Evolutionary conservation across 2,113 vertebrate genomes (phyloP).

Genomic region (Erythrocercus mccallii): DNA sequence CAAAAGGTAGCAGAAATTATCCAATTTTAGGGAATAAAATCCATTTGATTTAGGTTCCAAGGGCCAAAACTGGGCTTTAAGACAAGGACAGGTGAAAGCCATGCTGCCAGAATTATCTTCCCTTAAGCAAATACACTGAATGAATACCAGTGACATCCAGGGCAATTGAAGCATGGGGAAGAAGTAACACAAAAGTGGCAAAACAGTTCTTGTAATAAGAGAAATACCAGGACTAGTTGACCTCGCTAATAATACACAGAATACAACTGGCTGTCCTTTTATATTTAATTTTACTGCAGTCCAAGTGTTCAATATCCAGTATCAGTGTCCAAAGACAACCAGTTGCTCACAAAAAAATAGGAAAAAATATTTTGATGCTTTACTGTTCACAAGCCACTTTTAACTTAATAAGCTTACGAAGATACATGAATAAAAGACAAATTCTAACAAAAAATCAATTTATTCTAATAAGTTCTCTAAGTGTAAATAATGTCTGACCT

Average conservation of each 20-base stretch:
- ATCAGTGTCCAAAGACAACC: not conserved
- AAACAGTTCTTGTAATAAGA: not conserved
- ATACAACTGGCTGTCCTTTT: not conserved
- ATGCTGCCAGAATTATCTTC: not conserved
- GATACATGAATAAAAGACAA: not conserved
- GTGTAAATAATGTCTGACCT: not conserved
- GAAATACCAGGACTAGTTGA: not conserved
- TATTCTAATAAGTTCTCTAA: not conserved
- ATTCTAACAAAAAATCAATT: not conserved
- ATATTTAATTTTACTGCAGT: not conserved
- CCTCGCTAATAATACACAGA: not conserved
- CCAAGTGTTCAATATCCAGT: not conserved
- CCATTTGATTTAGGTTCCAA: not conserved
- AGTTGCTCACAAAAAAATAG: not conserved
- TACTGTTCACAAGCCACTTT: not conserved
- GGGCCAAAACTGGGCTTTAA: not conserved
- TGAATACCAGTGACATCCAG: not conserved
- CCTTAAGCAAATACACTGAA: not conserved
- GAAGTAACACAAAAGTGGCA: not conserved
- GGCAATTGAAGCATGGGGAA: accelerated
- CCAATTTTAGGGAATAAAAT: not conserved
- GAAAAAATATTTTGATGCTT: not conserved
- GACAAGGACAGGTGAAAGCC: not conserved
- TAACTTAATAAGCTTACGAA: not conserved
- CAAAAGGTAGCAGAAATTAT: not conserved